Base-by-base conservation (phyloP, 2,888 invertebrate species). In the Trichacis sp. region DNA sequence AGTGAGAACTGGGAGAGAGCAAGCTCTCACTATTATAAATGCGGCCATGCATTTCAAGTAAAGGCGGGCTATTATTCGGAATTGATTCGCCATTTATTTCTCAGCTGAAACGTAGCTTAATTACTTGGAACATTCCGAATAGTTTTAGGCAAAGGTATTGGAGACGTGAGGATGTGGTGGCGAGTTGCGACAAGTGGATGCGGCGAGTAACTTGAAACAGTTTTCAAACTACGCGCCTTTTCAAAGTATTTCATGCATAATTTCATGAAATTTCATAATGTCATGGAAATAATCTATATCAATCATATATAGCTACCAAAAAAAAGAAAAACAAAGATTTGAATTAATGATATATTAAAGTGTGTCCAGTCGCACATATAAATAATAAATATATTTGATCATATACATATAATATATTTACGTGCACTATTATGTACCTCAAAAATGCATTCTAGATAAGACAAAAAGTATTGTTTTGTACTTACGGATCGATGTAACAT, bases 261-360 rank as follows among this genome's bases (percentile, higher is more conserved):
- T 76, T 83, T 83, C 84, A 84, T 84, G 84, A 84, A 84, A 84
- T 84, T 84, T 84, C 84, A 84, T 84, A 84, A 84, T 83, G 72
- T 60, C 50, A 64, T 64, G 64, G 33, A 67, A 19, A 48, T 64
- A 69, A 66, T 58, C 54, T 54, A 55, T 52, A 46, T 63, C 48
- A 33, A 59, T 48, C 36, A 53, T 61, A 61, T n/a, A n/a, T n/a
- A n/a, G n/a, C n/a, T n/a, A n/a, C 49, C 59, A 47, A 61, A 63
- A 58, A 64, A 40, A 62, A 45, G 45, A 40, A 59, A 50, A 47
- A 33, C 30, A 58, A 51, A 64, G 51, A 56, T 29, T 63, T 67
- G 63, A 64, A 64, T 64, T 59, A 57, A 67, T 55, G 50, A 53
- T 49, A 61, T 55, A 62, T 51, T 40, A 54, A 48, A 56, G 52